These are phyloP conservation scores for Serripes groenlandicus DNA, from an alignment of 2,888 invertebrate species.

Conservation along the genomic window DNA sequence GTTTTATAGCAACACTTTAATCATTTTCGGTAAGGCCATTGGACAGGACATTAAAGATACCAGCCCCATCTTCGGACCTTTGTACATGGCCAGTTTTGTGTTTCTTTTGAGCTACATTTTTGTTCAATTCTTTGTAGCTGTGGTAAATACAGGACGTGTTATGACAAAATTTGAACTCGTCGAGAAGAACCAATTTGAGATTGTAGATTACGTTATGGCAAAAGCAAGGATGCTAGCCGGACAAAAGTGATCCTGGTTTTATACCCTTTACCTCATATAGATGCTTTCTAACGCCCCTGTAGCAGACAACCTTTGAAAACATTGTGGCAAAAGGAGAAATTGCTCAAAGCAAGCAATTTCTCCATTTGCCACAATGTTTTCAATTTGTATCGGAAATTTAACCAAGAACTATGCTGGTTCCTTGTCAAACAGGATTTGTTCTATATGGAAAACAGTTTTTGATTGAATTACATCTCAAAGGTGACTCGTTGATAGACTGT, in stretches of 20 bases:
- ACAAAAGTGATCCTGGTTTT: not conserved
- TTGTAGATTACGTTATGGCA: slow-evolving; percentile 62
- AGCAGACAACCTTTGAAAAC: no score
- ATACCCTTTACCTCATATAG: no score
- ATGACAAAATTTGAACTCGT: slow-evolving; percentile 44
- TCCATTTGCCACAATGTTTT: no score
- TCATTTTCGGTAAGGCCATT: slow-evolving; percentile 67
- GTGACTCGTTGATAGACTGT: no score
- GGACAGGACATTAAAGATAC: slow-evolving; percentile 52
- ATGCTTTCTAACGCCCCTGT: no score
- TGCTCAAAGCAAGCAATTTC: no score
- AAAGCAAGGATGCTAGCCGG: slow-evolving; percentile 63
- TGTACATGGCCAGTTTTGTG: slow-evolving; percentile 67
- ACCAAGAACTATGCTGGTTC: no score
- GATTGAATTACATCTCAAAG: no score
- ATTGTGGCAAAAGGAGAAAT: no score
- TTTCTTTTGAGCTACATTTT: slow-evolving; percentile 63
- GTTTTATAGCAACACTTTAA: slow-evolving; percentile 62
- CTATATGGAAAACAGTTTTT: no score
- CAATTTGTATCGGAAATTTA: no score
- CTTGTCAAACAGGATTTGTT: no score
- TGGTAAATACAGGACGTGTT: slow-evolving; percentile 66
- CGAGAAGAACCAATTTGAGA: slow-evolving; percentile 66
- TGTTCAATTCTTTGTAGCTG: slow-evolving; percentile 69
- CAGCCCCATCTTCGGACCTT: slow-evolving; percentile 65